Evolutionary conservation across 2,797 vertebrate genomes (phyloP), one percentile per base, ranked within the genome.

Genomic region (Platalea minor): DNA sequence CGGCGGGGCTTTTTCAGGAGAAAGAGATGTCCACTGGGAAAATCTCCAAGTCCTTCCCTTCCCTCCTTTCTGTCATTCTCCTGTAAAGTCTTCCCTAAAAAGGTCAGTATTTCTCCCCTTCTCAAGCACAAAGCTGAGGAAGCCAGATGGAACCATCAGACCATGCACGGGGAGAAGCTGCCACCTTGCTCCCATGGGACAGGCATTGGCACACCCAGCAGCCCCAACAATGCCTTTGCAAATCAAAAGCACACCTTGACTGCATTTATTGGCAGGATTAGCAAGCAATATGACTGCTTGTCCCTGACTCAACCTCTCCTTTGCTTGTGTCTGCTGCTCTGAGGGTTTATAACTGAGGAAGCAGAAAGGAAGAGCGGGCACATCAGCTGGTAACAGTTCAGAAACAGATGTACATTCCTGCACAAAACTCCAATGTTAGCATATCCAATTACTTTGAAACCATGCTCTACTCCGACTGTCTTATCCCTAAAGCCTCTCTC

Each of bases 331-430:
- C 48, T 28, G 48, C 41, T 15, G 67, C 79, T 85, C 19, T 3
- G 20, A 56, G 46, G 35, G 10, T 35, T 88, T 26, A 21, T 20
- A 67, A 23, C 14, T 1, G 25, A 90, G 84, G 85, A 56, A 91
- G 74, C 48, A 54, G 75, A 82, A 76, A 70, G 83, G 76, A 91
- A 70, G 68, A 95, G 64, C 5, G 68, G 96, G 95, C 86, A 91
- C 88, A 82, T 96, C 96, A 96, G 95, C 96, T 96, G 93, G 93
- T 94, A 97, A 95, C 90, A 74, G 95, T 93, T 96, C 90, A 95
- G 92, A 95, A 97, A 50, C 96, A 97, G 96, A 96, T 97, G 96
- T 95, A 96, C 96, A 96, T 95, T 97, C 96, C 93, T 93, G 81
- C 43, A 10, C 68, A 43, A 5, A 68, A n/a, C 93, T 72, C 88